Conservation (phyloP, 2,888 invertebrate genomes). For the Cephus runcator region DNA sequence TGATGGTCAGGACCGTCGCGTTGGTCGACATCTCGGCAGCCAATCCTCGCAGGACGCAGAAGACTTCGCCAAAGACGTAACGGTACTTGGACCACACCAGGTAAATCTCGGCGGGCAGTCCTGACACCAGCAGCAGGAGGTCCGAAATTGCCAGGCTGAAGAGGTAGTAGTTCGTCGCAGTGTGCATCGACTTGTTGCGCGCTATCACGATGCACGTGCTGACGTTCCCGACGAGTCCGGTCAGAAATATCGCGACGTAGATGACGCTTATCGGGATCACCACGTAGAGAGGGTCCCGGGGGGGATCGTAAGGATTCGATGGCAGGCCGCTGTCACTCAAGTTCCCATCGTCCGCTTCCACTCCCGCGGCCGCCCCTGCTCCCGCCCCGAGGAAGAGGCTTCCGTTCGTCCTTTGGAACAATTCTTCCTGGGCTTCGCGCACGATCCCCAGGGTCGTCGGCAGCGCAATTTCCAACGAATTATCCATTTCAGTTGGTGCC, state of each 20-base stretch:
- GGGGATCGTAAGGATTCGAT: slow-evolving; percentile 28
- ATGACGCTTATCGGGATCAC: slow-evolving; percentile 68
- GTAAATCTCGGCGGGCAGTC: slow-evolving; percentile 71
- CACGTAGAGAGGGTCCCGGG: slow-evolving; percentile 63
- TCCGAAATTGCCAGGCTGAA: slow-evolving; percentile 74
- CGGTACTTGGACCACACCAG: slow-evolving; percentile 67
- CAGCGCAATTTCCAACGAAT: too few species aligned
- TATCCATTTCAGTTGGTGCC: too few species aligned
- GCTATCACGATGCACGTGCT: slow-evolving; percentile 74
- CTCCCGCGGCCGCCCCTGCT: fast-evolving
- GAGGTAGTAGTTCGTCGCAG: slow-evolving; percentile 75
- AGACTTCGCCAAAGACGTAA: slow-evolving; percentile 69
- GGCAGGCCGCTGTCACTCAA: too few species aligned
- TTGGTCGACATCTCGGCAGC: slow-evolving; percentile 71
- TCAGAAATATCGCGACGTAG: slow-evolving; percentile 70
- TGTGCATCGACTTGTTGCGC: slow-evolving; percentile 74
- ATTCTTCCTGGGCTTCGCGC: too few species aligned
- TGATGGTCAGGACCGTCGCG: slow-evolving; percentile 70
- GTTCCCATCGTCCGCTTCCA: too few species aligned
- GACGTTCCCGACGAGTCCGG: slow-evolving; percentile 72
- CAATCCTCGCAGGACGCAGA: slow-evolving; percentile 68
- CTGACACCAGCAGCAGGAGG: slow-evolving; percentile 70
- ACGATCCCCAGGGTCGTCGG: too few species aligned
- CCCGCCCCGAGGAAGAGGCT: too few species aligned
- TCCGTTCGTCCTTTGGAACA: too few species aligned